Conservation (phyloP, 1,140 invertebrate species). For the Galleria mellonella region DNA sequence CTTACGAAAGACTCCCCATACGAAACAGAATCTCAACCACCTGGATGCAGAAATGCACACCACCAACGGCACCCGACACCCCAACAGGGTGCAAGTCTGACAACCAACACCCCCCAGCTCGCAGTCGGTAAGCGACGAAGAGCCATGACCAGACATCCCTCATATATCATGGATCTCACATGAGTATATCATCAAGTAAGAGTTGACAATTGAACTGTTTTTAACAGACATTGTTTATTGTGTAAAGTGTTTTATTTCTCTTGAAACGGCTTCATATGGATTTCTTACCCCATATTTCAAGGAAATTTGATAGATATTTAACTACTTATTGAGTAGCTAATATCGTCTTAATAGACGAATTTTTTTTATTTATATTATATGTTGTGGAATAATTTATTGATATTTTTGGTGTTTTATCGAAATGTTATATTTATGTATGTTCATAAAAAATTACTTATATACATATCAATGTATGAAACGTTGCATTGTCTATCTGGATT, state of each 20-base stretch:
- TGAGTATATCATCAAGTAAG: constrained; percentile 31
- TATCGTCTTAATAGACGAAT: no score
- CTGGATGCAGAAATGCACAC: constrained; percentile 44
- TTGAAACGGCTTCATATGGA: background rate
- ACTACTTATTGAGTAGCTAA: no score
- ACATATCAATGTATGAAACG: no score
- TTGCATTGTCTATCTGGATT: no score
- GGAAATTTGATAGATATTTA: no score
- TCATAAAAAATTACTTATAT: no score
- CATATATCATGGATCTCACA: constrained; percentile 49
- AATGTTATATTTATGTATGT: no score
- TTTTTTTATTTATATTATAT: no score
- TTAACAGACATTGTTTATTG: background rate
- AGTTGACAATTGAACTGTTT: constrained; percentile 2
- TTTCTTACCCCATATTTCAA: background rate
- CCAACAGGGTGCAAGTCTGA: constrained; percentile 52
- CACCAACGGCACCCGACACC: constrained; percentile 47
- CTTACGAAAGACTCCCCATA: constrained; percentile 41
- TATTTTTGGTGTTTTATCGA: no score
- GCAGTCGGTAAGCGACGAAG: constrained; percentile 22
- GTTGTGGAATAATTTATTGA: no score
- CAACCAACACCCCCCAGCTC: constrained; percentile 31
- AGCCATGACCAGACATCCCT: constrained; percentile 36
- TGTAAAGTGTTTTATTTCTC: background rate
- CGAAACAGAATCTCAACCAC: constrained; percentile 26